phyloP scores from a whole-genome alignment of 2,113 vertebrate genomes.

The Bufo gargarizans region DNA sequence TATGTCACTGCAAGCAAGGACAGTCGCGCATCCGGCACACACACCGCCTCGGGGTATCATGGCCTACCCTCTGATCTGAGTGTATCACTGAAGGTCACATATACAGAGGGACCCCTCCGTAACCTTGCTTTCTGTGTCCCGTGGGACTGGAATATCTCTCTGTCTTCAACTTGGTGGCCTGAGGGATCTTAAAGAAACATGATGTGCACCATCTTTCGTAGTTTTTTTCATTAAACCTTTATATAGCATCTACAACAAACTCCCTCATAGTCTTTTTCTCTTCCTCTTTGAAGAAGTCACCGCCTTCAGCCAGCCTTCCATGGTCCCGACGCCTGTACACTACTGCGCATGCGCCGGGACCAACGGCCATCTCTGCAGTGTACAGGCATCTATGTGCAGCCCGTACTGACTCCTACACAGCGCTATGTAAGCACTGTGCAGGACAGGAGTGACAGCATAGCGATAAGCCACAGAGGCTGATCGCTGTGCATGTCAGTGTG shows the following conservation, averaged over 20 bases:
- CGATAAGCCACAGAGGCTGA: no score
- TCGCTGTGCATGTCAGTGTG: no score
- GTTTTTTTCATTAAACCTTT: background rate
- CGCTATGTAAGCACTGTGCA: no score
- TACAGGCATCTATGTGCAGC: no score
- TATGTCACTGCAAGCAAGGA: constrained; percentile 51
- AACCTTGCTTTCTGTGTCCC: constrained; percentile 20
- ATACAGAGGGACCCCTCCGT: background rate
- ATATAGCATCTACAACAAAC: background rate
- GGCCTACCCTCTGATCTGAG: constrained; percentile 19
- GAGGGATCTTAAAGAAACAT: background rate
- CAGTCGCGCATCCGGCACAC: constrained; percentile 34
- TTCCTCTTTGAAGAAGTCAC: no score
- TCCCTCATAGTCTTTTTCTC: no score
- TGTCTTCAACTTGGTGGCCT: background rate
- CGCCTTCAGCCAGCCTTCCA: no score
- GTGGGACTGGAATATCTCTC: background rate
- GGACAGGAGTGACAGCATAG: no score
- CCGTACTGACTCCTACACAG: no score
- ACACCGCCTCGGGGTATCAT: constrained; percentile 27
- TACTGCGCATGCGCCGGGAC: no score
- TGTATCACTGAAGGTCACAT: constrained; percentile 50
- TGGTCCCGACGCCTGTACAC: no score
- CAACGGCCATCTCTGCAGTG: no score
- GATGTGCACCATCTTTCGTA: background rate